phyloP scores from a whole-genome alignment of 2,113 vertebrate species.

The Opisthocomus hoazin region DNA sequence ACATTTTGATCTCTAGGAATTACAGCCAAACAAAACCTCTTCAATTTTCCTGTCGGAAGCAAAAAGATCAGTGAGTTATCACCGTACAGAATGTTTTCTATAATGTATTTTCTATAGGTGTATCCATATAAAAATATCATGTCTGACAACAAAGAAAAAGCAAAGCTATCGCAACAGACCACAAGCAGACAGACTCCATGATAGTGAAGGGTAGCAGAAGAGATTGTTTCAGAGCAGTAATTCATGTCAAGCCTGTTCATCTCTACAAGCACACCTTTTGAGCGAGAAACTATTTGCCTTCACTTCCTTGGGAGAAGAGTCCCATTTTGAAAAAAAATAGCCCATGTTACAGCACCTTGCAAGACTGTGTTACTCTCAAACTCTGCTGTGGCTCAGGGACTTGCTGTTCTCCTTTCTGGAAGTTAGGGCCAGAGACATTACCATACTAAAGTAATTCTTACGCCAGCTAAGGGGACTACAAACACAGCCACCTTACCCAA shows the following conservation, averaged over 20 bases:
- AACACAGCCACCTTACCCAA: background rate
- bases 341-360: background rate
- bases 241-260: background rate
- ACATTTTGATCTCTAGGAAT: background rate
- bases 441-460: background rate
- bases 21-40: background rate
- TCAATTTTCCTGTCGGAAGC: background rate
- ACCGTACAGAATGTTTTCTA: background rate
- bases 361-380: background rate
- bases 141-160: background rate
- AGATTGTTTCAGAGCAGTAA: background rate
- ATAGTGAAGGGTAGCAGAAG: background rate
- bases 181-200: background rate
- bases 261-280: background rate
- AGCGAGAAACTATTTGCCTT: background rate
- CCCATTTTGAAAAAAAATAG: background rate
- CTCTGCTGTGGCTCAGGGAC: background rate
- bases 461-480: background rate
- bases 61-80: background rate
- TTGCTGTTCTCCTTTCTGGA: background rate
- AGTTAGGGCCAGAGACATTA: background rate
- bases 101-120: background rate
- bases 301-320: background rate
- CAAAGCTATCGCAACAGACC: background rate
- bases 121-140: background rate